Base-by-base conservation (phyloP, 1,140 invertebrate genomes). In the Teleogryllus occipitalis region DNA sequence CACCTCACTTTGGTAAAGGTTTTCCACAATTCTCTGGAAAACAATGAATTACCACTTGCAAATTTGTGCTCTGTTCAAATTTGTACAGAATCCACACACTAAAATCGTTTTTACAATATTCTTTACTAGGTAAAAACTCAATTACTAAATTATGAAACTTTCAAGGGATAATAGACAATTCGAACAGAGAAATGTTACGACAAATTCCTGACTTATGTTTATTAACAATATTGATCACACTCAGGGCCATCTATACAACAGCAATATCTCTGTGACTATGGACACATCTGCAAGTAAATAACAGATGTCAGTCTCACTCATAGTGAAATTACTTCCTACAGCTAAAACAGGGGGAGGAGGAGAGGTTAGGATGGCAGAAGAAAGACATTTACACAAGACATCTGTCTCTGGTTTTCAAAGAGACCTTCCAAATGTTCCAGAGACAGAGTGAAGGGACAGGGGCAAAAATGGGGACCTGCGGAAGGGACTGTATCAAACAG, bases 361-460 rank as follows among this genome's bases (percentile, higher is more conserved):
- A 65, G 54, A 65, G 54, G 54, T 65, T 14, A 65, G 54, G 7
- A 18, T 65, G 54, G 54, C 54, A 65, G 54, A 65, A 65, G 18
- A 65, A 65, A 65, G 54, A 65, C 54, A 65, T 65, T 65, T 65
- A 65, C 54, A 65, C 18, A 65, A 65, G 54, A 65, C 54, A 65
- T 14, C 18, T 65, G 54, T 7, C 54, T 18, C 54, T 18, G 18
- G 18, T 65, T 18, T 14, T 65, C 2, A 65, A 65, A 65, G 54
- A 3, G 0, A 18, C 54, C 54, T 65, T 14, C 54, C 54, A 65
- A 18, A 65, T 10, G 54, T 18, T 65, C 54, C 10, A 65, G 10
- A 65, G 10, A 7, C 18, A 18, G 54, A 7, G 54, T 10, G 7
- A 65, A 65, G 54, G 18, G 54, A 65, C 54, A 65, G 54, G 27